Evolutionary conservation across 23 tunicate species (phyloP), one percentile per base, ranked within the genome.

Genomic region (Styela plicata): DNA sequence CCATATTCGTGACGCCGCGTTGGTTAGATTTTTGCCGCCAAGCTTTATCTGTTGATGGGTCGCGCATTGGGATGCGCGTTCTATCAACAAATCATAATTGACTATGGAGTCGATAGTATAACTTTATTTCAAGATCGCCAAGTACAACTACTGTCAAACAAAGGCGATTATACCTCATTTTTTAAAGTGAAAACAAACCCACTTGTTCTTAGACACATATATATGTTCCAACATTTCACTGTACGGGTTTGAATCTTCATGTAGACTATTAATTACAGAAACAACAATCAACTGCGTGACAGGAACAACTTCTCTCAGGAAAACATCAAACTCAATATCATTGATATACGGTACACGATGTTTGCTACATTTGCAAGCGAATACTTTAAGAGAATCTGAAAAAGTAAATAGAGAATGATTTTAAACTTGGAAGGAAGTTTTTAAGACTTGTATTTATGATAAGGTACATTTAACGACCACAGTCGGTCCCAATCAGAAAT

Each of bases 361-460:
- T 63, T 93, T 93, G 85, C 93, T 88, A 71, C 98, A 93, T 36
- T 88, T 93, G 94, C 98, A 93, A 0, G 87, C 29, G 36, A 88
- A 74, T 2, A 70, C 27, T 34, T 85, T 85, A 74, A 53, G 63
- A 3, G 82, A 69, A 31, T 32, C 74, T 76, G 23, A n/a, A 32
- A 24, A 44, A 44, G 13, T 44, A 44, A 44, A 44, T 5, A 7
- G 13, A 44, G 13, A 44, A 44, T 44, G 13, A 44, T 5, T 44
- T n/a, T n/a, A n/a, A n/a, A n/a, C n/a, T n/a, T n/a, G n/a, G n/a
- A n/a, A n/a, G n/a, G n/a, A n/a, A 21, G 65, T 62, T 62, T 62
- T 0, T 0, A 62, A 23, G 21, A 62, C 65, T 62, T 62, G n/a
- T 22, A 62, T 0, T 62, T 21, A 62, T 21, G 21, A 62, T 21